Evolutionary conservation across 1,140 invertebrate species (phyloP), one percentile per base, ranked within the genome.

Genomic region (Drosophila funebris): DNA sequence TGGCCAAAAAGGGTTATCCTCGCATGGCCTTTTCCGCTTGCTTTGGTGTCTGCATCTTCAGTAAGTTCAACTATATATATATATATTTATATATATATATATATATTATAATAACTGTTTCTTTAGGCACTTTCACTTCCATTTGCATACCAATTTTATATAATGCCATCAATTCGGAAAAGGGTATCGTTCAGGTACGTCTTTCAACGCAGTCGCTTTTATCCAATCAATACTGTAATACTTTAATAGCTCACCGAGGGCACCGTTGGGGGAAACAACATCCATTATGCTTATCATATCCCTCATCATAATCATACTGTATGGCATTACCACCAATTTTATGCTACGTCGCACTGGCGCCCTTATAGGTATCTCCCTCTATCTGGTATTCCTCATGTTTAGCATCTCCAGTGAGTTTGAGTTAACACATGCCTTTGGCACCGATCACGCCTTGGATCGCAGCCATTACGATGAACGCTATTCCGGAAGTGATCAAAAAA

Each of bases 21-120:
- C 62, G 70, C 3, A 73, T 76, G 73, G 73, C 73, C 9, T 73
- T 43, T 8, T 11, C 56, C 6, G 43, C 73, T 8, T 73, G 73
- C 52, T 50, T 68, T 14, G 70, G 73, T 1, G n/a, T 16, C 2
- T 24, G 41, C 8, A 44, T 73, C 5, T 52, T 76, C 24, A 22
- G 73, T 68, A 37, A 62, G 69, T 44, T 1, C 0, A 14, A 7
- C 4, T 29, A 11, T 16, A 24, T 14, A n/a, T 33, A 11, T 8
- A 2, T 13, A 18, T 20, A 7, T 20, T 11, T 24, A 39, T 22
- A 33, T 27, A 29, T 57, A 20, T 14, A 8, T n/a, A 33, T 9
- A 29, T 29, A 13, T 31, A 1, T 13, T 29, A 52, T 14, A 11
- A 3, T 4, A 8, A 0, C 11, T 48, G 5, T 14, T 27, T 1